Base-by-base conservation (phyloP, 2,888 invertebrate genomes). In the Boloria selene region DNA sequence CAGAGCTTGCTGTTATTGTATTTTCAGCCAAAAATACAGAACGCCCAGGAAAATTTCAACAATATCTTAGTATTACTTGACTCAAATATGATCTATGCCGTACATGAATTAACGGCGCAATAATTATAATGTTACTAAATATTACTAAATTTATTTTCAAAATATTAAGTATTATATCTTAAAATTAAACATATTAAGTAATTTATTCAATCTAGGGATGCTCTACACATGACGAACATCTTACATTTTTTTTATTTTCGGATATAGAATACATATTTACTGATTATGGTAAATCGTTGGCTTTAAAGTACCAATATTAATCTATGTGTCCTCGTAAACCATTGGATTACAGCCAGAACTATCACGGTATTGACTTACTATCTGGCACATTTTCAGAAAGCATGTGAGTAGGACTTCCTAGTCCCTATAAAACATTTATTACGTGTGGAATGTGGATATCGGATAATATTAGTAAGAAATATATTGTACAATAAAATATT, bases 341-440 rank as follows among this genome's bases (percentile, higher is more conserved):
- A 67, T 79, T 85, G 83, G 84, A 81, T 77, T 75, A 76, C 58
- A 67, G 81, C 85, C 82, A 82, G 76, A 76, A 77, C 75, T 76
- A 74, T 71, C 74, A 72, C 72, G 71, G 70, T 70, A 73, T 75
- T 70, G 75, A 76, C 10, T 78, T 82, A 81, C 74, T 79, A 77
- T 74, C 73, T 70, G 69, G 72, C 74, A 78, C 79, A 76, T 77
- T 73, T 78, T 65, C 51, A 52, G 53, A 54, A 64, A 64, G 45
- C 64, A 22, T 70, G 70, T 69, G 63, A 59, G 54, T 61, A 63
- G 38, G 70, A 71, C 75, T 78, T 76, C 77, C 77, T 75, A 75
- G 77, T 78, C 75, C 73, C 72, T 72, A 73, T 75, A 70, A 67
- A 68, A 68, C 70, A 71, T 81, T 80, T 79, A 82, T 73, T 76